Percentiles rank a stretch among this genome's conserved stretches.
These are phyloP conservation scores for Halichoeres trimaculatus DNA, from an alignment of 2,113 vertebrate species.

Conservation along the genomic window DNA sequence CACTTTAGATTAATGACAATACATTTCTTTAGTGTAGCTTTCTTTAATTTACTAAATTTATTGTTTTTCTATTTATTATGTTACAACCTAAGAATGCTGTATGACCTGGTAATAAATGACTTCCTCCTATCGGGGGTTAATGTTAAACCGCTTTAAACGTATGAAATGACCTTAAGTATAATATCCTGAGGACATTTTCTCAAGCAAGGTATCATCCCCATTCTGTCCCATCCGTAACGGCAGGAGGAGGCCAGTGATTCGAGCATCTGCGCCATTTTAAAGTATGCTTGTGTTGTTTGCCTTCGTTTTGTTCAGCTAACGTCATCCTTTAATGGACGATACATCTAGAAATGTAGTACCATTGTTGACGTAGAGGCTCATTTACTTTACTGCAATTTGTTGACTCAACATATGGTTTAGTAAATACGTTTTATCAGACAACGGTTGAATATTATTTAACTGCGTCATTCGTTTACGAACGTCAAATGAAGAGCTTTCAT, in stretches of 20 bases:
- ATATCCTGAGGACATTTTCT: too few relatives aligned
- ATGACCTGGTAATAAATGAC: too few relatives aligned
- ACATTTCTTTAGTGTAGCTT: too few relatives aligned
- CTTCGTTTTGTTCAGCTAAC: slow-evolving; percentile 31
- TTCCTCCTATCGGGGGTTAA: too few relatives aligned
- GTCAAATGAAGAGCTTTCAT: neutral
- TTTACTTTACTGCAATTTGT: neutral
- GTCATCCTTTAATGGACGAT: slow-evolving; percentile 23
- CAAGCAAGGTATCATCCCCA: too few relatives aligned
- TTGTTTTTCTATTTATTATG: too few relatives aligned
- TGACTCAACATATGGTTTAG: neutral
- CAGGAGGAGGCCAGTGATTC: slow-evolving; percentile 24
- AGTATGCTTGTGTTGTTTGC: slow-evolving; percentile 54
- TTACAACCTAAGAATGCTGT: too few relatives aligned
- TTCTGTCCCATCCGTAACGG: slow-evolving; percentile 7
- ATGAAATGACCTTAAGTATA: too few relatives aligned
- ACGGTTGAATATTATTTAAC: neutral
- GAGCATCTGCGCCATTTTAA: slow-evolving; percentile 67
- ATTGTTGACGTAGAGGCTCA: neutral
- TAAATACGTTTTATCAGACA: too few relatives aligned
- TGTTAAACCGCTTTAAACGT: too few relatives aligned
- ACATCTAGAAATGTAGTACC: slow-evolving; percentile 1
- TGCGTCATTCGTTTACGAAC: neutral
- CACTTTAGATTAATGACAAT: too few relatives aligned
- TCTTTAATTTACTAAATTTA: too few relatives aligned